A percentile compares a stretch with the other conserved stretches of the same genome.
Conservation (phyloP, 2,797 vertebrate species). For the Poliocrania exsul region DNA sequence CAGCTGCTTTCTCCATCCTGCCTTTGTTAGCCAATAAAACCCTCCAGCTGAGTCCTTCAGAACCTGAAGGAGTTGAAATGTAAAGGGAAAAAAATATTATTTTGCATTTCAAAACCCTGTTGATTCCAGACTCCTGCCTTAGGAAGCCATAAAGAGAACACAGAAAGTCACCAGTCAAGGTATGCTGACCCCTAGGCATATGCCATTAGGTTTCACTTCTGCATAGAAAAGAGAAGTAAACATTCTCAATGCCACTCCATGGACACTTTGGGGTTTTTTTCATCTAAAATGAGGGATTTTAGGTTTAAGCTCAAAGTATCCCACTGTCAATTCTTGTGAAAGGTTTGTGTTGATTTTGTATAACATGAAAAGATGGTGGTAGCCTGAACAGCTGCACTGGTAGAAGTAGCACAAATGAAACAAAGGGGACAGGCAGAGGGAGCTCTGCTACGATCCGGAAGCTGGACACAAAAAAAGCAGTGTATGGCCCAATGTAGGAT, state of each 20-base stretch:
- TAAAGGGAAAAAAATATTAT: not conserved
- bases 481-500: not conserved
- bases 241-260: not conserved
- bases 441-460: not conserved
- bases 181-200: not conserved
- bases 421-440: not conserved
- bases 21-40: not conserved
- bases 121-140: not conserved
- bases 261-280: not conserved
- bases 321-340: not conserved
- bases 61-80: not conserved
- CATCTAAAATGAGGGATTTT: not conserved
- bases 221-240: not conserved
- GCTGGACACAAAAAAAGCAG: not conserved
- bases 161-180: not conserved
- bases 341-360: not conserved
- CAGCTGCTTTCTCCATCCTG: not conserved
- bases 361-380: not conserved
- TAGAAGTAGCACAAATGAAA: not conserved
- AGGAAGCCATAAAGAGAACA: not conserved
- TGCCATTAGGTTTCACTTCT: not conserved
- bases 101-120: constrained; percentile 7
- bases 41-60: not conserved
- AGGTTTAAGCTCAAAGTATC: not conserved
- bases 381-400: not conserved